Evolutionary conservation across 2,797 vertebrate genomes (phyloP).

Genomic region (Ambastaia sidthimunki): DNA sequence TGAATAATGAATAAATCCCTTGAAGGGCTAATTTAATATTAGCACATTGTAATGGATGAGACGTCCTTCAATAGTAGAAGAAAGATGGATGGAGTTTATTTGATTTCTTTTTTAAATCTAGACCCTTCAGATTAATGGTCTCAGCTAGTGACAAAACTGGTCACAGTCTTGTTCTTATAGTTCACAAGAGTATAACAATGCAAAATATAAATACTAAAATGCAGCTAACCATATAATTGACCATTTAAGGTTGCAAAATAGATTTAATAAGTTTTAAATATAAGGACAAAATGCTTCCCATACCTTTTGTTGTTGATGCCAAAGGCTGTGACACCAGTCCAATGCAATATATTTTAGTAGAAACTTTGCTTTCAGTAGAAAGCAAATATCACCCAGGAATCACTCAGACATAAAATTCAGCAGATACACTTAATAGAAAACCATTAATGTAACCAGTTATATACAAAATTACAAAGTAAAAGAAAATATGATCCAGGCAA

Average conservation of each 20-base stretch:
- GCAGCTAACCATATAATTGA: background rate
- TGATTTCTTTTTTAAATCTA: constrained; percentile 38
- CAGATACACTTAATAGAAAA: background rate
- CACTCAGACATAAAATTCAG: too few relatives aligned
- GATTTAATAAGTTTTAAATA: background rate
- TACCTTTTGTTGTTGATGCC: background rate
- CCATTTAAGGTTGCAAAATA: background rate
- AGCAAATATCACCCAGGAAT: background rate
- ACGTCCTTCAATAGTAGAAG: constrained; percentile 44
- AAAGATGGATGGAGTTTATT: constrained; percentile 57
- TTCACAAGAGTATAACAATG: background rate
- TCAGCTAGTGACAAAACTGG: background rate
- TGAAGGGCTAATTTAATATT: constrained; percentile 42
- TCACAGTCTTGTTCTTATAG: background rate
- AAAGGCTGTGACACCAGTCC: background rate
- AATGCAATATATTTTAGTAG: background rate
- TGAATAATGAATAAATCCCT: constrained; percentile 6
- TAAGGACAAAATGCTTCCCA: background rate
- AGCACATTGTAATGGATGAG: constrained; percentile 31
- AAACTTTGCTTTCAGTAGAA: background rate
- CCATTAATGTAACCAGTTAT: too few relatives aligned
- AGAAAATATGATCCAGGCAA: background rate
- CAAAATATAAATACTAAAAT: background rate
- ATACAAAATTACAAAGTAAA: background rate
- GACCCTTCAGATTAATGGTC: constrained; percentile 4